Evolutionary conservation across 2,113 vertebrate genomes (phyloP).

Genomic region (Sinocyclocheilus maitianheensis): DNA sequence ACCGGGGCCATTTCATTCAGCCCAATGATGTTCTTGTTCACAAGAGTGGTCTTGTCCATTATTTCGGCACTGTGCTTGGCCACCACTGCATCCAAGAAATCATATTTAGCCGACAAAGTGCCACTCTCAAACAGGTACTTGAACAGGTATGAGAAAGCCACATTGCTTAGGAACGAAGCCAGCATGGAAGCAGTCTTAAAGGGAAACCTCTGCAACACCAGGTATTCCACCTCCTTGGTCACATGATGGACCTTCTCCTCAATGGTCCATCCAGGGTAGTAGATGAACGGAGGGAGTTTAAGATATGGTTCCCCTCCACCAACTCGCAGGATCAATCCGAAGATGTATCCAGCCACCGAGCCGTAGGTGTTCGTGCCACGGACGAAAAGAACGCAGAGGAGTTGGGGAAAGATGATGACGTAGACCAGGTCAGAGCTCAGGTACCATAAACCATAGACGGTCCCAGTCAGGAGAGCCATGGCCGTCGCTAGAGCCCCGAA

Average conservation of each 20-base stretch:
- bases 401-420: constrained; percentile 98
- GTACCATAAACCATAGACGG: constrained; percentile 97
- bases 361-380: constrained; percentile 97
- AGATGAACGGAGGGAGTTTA: constrained; percentile 89
- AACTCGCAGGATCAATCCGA: constrained; percentile 89
- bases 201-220: constrained; percentile 89
- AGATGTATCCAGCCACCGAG: constrained; percentile 88
- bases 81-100: constrained; percentile 93
- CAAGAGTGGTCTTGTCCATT: constrained; percentile 96
- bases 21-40: constrained; percentile 91
- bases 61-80: constrained; percentile 92
- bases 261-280: constrained; percentile 85
- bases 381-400: constrained; percentile 92
- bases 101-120: constrained; percentile 89
- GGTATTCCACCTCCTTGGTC: constrained; percentile 70
- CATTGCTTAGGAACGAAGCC: constrained; percentile 89
- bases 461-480: constrained; percentile 92
- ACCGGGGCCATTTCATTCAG: constrained; percentile 90
- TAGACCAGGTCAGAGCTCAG: constrained; percentile 98
- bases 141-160: constrained; percentile 86
- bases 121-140: constrained; percentile 98
- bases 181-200: constrained; percentile 95
- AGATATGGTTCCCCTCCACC: constrained; percentile 95
- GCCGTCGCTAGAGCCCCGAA: constrained; percentile 93
- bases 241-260: constrained; percentile 64